Base-by-base conservation (phyloP, 23 tunicate genomes). In the Pegea sp. region DNA sequence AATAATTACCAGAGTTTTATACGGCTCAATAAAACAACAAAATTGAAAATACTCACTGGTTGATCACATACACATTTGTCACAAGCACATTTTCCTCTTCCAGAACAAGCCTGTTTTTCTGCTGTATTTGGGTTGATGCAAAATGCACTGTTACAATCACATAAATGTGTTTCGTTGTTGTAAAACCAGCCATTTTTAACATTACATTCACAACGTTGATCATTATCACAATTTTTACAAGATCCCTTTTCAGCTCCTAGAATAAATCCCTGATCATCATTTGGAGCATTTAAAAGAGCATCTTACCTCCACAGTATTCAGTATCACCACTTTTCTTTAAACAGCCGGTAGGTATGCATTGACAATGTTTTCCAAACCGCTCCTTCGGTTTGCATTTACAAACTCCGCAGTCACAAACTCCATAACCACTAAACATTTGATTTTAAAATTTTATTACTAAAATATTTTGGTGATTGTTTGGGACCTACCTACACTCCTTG, bases 81-180 rank as follows among this genome's bases (percentile, higher is more conserved):
- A 46, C 90, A 77, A 1, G 58, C 53, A 28, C 90, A 77, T 2
- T 25, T 58, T 22, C 90, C 90, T 7, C 62, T 32, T 1, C 77
- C 77, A 13, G 65, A 52, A 62, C 90, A 77, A 21, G 52, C 49
- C 26, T 7, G 25, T 1, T n/a, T 29, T 34, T 50, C 53, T 8
- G 46, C 11, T 1, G 21, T 33, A 11, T 21, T 8, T 4, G n/a
- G 7, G 28, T 44, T 24, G n/a, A 26, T 53, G 26, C 77, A 77
- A 16, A 20, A 22, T 1, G 31, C 52, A 8, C 54, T 30, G 60
- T 77, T 64, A 34, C 90, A 77, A 0, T 57, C 30, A 29, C 90
- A 77, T 22, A 49, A 24, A 0, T 46, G 34, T 4, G 67, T 43
- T 4, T 53, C 54, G 1, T 2, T 21, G 44, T 59, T 52, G 4